Base-by-base conservation (phyloP, 2,888 invertebrate species). In the Schizaphis graminum region DNA sequence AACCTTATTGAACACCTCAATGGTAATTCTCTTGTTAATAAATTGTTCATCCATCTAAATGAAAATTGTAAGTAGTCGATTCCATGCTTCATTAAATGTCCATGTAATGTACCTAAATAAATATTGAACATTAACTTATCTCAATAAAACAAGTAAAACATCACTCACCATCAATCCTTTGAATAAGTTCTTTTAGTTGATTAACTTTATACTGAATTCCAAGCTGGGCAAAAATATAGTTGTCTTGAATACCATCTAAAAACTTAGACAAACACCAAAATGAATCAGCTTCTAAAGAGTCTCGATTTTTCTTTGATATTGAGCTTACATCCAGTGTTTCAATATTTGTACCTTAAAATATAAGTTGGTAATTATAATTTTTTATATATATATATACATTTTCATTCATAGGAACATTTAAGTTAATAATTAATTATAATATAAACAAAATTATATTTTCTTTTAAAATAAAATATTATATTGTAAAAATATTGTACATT, bases 1-100 rank as follows among this genome's bases (percentile, higher is more conserved):
- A 99, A 96, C 89, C 99, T 97, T 95, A 99, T 99, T 93, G 99
- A 99, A 96, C 99, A 99, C 90, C 98, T 97, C 35, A 99, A 97
- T 8, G 99, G 99, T 95, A 99, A 97, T 96, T 99, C 99, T 95
- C 99, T 96, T 95, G 99, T 99, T 94, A 99, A 97, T 93, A 99
- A 97, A 96, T 99, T 99, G 96, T 99, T 99, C 98, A 99, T 99
- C 99, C 99, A 99, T 35, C 99, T 97, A 96, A 99, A 99, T 1
- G 99, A 98, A 96, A 99, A 99, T 96, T 95, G 95, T 88, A 99
- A 97, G 96, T 99, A 99, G 96, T 99, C 99, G 13, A 99, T 98
- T 94, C 98, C 98, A 96, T 99, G 99, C 67, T 97, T 96, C 96
- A 98, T 98, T 92, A 99, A 96, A 96, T 99, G 99, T 95, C 97